phyloP scores from a whole-genome alignment of 2,797 vertebrate species.

The Steatocranus sp. region DNA sequence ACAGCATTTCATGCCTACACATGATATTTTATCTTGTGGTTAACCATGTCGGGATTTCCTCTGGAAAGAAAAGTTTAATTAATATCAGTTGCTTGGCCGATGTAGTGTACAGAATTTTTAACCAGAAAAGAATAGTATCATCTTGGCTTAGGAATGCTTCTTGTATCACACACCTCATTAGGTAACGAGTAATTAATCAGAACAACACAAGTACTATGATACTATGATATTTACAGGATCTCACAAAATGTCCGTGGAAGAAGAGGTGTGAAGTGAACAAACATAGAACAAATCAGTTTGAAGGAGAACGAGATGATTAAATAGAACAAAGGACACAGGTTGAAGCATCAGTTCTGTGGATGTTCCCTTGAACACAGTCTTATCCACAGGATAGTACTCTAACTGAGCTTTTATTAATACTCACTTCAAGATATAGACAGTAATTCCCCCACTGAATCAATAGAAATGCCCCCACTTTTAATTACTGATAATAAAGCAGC shows the following conservation, averaged over 20 bases:
- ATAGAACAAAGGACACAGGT: neutral
- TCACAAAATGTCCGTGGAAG: neutral
- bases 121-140: neutral
- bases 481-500: neutral
- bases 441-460: constrained; percentile 14
- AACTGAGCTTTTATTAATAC: constrained; percentile 3
- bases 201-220: neutral
- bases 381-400: neutral
- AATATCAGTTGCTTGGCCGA: neutral
- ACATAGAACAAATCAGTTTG: neutral
- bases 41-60: neutral
- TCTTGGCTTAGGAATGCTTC: neutral
- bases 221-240: neutral
- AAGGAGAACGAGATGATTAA: neutral
- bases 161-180: neutral
- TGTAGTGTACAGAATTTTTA: neutral
- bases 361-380: constrained; percentile 4
- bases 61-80: neutral
- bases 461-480: constrained; percentile 6
- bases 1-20: neutral
- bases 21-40: neutral
- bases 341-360: neutral
- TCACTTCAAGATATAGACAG: neutral
- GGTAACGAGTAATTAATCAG: neutral
- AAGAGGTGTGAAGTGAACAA: neutral